These are phyloP conservation scores for Bradysia coprophila DNA, from an alignment of 1,140 invertebrate genomes.

Conservation along the genomic window DNA sequence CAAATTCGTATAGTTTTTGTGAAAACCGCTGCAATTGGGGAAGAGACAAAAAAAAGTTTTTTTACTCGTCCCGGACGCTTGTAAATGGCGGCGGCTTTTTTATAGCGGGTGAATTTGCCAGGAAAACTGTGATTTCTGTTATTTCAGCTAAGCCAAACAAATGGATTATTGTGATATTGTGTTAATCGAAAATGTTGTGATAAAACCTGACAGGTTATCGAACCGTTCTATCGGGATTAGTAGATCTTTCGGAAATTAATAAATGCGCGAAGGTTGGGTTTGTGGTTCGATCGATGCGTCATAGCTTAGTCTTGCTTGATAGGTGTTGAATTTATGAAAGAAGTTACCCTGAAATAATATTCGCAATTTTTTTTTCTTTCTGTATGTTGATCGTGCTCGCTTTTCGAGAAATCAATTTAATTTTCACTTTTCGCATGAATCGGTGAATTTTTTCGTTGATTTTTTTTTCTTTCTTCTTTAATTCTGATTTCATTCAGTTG, in stretches of 20 bases:
- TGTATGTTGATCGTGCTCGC: too few relatives aligned
- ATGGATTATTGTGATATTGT: neutral
- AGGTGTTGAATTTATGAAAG: too few relatives aligned
- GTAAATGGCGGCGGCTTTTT: slow-evolving; percentile 2
- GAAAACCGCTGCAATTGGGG: neutral
- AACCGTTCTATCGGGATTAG: neutral
- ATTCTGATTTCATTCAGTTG: too few relatives aligned
- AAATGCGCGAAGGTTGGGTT: neutral
- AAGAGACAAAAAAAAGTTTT: neutral
- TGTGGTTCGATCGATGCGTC: neutral
- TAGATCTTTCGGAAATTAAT: too few relatives aligned
- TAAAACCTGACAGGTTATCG: neutral
- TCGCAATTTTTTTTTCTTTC: too few relatives aligned
- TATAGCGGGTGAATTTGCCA: neutral
- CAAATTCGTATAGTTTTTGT: slow-evolving; percentile 2
- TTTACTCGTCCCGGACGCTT: neutral
- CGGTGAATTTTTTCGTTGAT: too few relatives aligned
- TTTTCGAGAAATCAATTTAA: too few relatives aligned
- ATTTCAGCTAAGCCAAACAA: neutral
- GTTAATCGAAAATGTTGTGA: neutral
- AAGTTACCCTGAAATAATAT: too few relatives aligned
- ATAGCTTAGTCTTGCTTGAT: too few relatives aligned
- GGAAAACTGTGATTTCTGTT: neutral
- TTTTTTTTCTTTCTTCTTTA: too few relatives aligned
- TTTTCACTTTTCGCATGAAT: too few relatives aligned